Conservation (phyloP, 2,113 vertebrate species). For the Macquaria ambigua region DNA sequence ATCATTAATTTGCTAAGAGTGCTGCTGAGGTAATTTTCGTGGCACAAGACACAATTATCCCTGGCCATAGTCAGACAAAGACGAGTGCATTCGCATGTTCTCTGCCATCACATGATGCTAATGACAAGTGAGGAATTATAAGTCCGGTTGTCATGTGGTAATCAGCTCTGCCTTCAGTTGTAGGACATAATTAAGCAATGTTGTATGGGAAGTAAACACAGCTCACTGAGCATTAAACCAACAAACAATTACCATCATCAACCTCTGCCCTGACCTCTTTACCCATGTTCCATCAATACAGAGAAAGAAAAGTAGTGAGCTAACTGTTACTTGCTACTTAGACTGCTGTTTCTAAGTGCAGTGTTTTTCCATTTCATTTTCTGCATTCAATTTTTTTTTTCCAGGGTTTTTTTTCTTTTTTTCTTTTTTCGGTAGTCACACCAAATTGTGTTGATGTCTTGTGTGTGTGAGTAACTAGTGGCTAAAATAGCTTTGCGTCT, state of each 20-base stretch:
- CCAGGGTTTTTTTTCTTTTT: not conserved
- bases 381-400: not conserved
- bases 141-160: constrained; percentile 86
- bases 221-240: constrained; percentile 67
- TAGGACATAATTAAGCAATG: constrained; percentile 93
- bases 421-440: constrained; percentile 11
- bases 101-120: constrained; percentile 85
- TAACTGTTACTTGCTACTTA: constrained; percentile 10
- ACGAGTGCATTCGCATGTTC: constrained; percentile 92
- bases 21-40: constrained; percentile 88
- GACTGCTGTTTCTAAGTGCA: not conserved
- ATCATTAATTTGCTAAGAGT: constrained; percentile 88
- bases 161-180: constrained; percentile 93
- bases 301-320: not conserved
- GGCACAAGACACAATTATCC: constrained; percentile 93
- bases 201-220: constrained; percentile 87
- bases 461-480: constrained; percentile 15
- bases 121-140: constrained; percentile 87
- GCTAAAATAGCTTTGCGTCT: constrained; percentile 24
- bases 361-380: not conserved
- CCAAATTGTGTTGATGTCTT: constrained; percentile 18
- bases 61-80: constrained; percentile 92
- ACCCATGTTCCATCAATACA: constrained; percentile 26
- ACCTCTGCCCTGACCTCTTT: constrained; percentile 44
- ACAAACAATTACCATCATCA: constrained; percentile 68